Evolutionary conservation across 2,113 vertebrate genomes (phyloP).

Genomic region (Fregetta grallaria): DNA sequence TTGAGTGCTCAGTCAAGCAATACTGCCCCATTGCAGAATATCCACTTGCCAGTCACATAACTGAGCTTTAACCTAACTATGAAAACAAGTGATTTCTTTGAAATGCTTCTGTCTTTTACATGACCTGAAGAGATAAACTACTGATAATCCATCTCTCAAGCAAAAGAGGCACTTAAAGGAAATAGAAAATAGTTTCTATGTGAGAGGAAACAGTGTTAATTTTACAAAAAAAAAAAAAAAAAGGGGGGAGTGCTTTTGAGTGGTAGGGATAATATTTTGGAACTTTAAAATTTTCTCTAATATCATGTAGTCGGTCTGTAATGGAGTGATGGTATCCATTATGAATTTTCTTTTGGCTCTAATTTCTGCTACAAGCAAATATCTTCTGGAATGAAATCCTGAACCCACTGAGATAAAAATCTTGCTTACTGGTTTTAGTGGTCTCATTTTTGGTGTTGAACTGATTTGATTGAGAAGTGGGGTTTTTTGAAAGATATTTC

Average conservation of each 20-base stretch:
- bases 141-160: slow-evolving; percentile 15
- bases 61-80: not conserved
- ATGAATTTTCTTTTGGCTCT: not conserved
- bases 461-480: not conserved
- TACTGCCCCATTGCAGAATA: not conserved
- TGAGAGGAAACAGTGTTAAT: not conserved
- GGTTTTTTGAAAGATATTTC: not conserved
- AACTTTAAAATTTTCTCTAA: not conserved
- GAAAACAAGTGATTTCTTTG: slow-evolving; percentile 49
- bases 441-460: not conserved
- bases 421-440: not conserved
- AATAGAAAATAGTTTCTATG: slow-evolving; percentile 48
- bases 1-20: not conserved
- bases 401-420: not conserved
- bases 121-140: not conserved
- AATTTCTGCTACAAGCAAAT: not conserved
- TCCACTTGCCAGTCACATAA: fast-evolving
- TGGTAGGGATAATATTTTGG: not conserved
- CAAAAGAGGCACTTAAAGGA: slow-evolving; percentile 11
- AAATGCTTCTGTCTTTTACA: not conserved
- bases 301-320: fast-evolving
- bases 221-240: not conserved
- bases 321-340: not conserved
- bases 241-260: not conserved
- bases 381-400: not conserved